A percentile compares a stretch with the other conserved stretches of the same genome.
phyloP scores from a whole-genome alignment of 2,888 invertebrate genomes.

The Limnephilus rhombicus region DNA sequence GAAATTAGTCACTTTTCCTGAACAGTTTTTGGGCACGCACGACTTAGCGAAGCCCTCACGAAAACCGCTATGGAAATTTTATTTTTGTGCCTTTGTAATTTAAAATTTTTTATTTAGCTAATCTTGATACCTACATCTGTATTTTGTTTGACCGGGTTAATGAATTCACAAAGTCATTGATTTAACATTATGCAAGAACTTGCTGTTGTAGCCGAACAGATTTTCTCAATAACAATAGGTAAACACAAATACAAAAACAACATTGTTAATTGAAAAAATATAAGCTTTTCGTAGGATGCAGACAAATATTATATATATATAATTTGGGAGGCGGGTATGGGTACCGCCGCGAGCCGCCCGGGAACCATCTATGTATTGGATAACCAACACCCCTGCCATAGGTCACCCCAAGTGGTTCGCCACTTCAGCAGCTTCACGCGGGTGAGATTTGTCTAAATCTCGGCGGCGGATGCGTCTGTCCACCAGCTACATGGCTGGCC shows the following conservation, averaged over 20 bases:
- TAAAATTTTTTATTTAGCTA: neutral
- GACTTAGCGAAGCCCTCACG: neutral
- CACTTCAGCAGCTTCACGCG: too few relatives aligned
- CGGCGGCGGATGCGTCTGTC: too few relatives aligned
- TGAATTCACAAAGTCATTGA: neutral
- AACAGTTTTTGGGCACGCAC: neutral
- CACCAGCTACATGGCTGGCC: too few relatives aligned
- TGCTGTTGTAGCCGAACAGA: neutral
- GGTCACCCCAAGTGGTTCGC: too few relatives aligned
- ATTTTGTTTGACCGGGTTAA: neutral
- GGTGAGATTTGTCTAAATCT: too few relatives aligned
- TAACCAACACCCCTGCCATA: too few relatives aligned
- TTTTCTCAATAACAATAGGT: neutral
- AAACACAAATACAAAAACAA: neutral
- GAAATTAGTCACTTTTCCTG: neutral
- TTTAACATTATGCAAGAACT: neutral
- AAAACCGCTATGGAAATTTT: neutral
- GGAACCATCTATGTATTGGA: too few relatives aligned
- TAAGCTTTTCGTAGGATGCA: neutral
- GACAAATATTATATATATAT: neutral
- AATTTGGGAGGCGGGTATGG: too few relatives aligned
- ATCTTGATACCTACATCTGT: neutral
- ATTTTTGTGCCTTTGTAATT: neutral
- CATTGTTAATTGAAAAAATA: neutral
- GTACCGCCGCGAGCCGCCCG: too few relatives aligned